Base-by-base conservation (phyloP, 2,113 vertebrate species). In the Gopherus evgoodei region DNA sequence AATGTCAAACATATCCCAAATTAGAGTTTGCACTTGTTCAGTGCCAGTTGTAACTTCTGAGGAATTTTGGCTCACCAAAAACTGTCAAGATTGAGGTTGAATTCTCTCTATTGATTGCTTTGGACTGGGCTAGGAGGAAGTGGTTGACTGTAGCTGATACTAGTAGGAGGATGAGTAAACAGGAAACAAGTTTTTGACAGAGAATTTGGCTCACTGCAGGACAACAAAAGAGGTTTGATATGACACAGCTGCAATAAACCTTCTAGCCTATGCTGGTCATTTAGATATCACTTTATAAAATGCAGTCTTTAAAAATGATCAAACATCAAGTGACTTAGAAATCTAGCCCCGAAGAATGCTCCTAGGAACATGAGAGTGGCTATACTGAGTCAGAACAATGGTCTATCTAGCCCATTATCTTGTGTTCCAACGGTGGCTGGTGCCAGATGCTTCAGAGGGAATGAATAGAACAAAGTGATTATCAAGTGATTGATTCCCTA, bases 31-130 rank as follows among this genome's bases (percentile, higher is more conserved):
- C 88, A 69, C 2, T 93, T 81, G 57, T 78, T 90, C 27, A 86
- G 16, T 35, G 27, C 6, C 47, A 80, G 22, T 65, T 97, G 94
- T 96, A 95, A 54, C 65, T 83, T 96, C 78, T 50, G 82, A 89
- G 85, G 72, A 87, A 93, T 81, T 65, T 85, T 29, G 78, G 4
- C 7, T 91, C 88, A 24, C 81, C 89, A 91, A 49, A 83, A 9
- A 19, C 11, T 47, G 21, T 56, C 16, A 79, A 49, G 12, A 62
- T 2, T 59, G 52, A 80, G 82, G 25, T 44, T 86, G 6, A 91
- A 59, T 52, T 83, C 31, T 89, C 10, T 84, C 4, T 57, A 25
- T 87, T 72, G 47, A 87, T 91, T 95, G 38, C n/a, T 90, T 87
- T 69, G 8, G 12, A 75, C 22, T 91, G 35, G 83, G 50, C 88